Base-by-base conservation (phyloP, 1,140 invertebrate species). In the Coptotermes formosanus region DNA sequence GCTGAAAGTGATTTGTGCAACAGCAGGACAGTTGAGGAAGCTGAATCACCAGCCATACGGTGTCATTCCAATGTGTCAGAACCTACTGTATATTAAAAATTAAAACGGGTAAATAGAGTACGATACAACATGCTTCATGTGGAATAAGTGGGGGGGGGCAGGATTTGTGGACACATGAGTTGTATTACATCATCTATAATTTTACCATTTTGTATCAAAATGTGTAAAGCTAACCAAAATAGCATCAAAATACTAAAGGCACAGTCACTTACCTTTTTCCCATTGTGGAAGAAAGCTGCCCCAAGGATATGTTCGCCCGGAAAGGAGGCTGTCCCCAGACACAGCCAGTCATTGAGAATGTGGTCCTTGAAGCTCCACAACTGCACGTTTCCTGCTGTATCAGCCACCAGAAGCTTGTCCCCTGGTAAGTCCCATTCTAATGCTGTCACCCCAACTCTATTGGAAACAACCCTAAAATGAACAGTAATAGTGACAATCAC, bases 391-490 rank as follows among this genome's bases (percentile, higher is more conserved):
- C 97, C 97, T 82, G 92, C 93, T 82, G 94, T 93, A 88, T 96
- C 96, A 0, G 94, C 96, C 1, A 97, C 92, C 1, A 97, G 92
- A 2, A 98, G 89, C 87, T 96, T 94, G 84, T 95, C 95, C 14
- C 97, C 97, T 87, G 94, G 94, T 52, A 94, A 91, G 91, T 97
- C 96, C 97, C 97, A 98, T 91, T 97, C 95, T 30, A 98, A 89
- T 25, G 95, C 94, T 30, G 95, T 96, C 14, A 97, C 93, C 85
- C 94, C 92, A 38, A 92, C 90, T 55, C 90, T 89, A 87, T 90
- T 97, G 96, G 0, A 97, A 95, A 89, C 95, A 96, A 89, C 95
- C 96, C 93, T 94, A 87, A 16, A 55, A 55, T 21, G 19, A 19
- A 1, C 14, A 19, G 52, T 55, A 21, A 55, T 48, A 48, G 45